A percentile compares a stretch with the other conserved stretches of the same genome.
Conservation (phyloP, 2,888 invertebrate species). For the Drosophila subquinaria region DNA sequence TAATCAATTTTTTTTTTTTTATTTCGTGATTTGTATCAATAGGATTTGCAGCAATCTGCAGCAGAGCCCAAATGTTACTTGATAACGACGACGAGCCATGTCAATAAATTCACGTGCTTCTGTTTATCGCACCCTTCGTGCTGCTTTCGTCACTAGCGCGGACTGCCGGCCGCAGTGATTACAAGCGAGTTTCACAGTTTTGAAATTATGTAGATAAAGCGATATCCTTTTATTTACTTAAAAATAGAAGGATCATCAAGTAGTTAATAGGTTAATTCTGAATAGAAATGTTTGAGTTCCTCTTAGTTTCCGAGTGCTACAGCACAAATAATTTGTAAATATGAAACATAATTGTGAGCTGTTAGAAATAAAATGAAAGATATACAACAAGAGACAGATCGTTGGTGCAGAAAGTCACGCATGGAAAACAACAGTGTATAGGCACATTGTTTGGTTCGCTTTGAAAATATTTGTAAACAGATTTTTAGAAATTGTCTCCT, state of each 20-base stretch:
- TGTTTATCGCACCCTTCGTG: too few relatives aligned
- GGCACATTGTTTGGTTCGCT: conserved; percentile 48
- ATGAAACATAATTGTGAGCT: conserved; percentile 17
- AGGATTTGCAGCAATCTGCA: too few relatives aligned
- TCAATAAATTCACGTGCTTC: too few relatives aligned
- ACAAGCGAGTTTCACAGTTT: too few relatives aligned
- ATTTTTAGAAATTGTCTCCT: conserved; percentile 72
- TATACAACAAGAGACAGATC: conserved; percentile 29
- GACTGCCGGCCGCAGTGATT: too few relatives aligned
- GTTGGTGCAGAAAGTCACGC: conserved; percentile 47
- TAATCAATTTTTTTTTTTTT: too few relatives aligned
- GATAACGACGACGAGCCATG: too few relatives aligned
- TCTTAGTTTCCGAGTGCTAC: neutral
- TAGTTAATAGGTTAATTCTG: conserved; percentile 1
- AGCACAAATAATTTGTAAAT: neutral
- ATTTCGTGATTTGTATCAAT: too few relatives aligned
- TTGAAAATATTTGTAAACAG: conserved; percentile 84
- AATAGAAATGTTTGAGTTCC: neutral
- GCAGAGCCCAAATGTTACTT: too few relatives aligned
- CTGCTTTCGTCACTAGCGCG: too few relatives aligned
- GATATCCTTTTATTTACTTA: too few relatives aligned
- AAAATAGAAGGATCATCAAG: neutral
- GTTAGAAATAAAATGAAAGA: conserved; percentile 6
- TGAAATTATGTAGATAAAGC: too few relatives aligned
- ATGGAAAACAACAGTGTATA: conserved; percentile 38